A percentile compares a stretch with the other conserved stretches of the same genome.
Conservation (phyloP, 2,888 invertebrate genomes). For the Petrolisthes cinctipes region DNA sequence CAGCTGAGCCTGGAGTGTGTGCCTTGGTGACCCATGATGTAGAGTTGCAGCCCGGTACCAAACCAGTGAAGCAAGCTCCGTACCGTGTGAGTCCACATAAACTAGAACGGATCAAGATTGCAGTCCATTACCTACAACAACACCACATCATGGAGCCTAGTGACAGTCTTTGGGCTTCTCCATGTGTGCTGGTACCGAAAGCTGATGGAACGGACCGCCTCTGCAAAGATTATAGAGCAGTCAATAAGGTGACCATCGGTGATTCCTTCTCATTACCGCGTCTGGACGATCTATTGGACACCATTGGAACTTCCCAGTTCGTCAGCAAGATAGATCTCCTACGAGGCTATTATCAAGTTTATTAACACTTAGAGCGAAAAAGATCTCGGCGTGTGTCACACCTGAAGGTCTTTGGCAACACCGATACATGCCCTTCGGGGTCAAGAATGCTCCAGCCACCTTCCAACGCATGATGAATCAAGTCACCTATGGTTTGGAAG, state of each 20-base stretch:
- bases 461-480: too few species aligned
- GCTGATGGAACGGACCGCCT: background rate
- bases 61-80: background rate
- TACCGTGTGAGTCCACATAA: background rate
- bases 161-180: conserved; percentile 24
- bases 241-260: background rate
- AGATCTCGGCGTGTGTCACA: too few species aligned
- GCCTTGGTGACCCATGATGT: background rate
- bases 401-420: too few species aligned
- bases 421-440: too few species aligned
- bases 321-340: conserved; percentile 8
- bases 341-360: background rate
- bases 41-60: background rate
- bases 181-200: conserved; percentile 21
- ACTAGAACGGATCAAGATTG: background rate
- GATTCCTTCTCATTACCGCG: background rate
- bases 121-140: background rate
- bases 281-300: background rate
- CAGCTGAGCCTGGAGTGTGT: too few species aligned
- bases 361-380: too few species aligned
- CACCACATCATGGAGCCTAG: conserved; percentile 10
- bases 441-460: too few species aligned
- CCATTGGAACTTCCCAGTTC: background rate
- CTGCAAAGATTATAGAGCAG: background rate
- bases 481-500: too few species aligned